These are phyloP conservation scores for Polylopha cassiicola DNA, from an alignment of 2,888 invertebrate genomes.

Conservation along the genomic window DNA sequence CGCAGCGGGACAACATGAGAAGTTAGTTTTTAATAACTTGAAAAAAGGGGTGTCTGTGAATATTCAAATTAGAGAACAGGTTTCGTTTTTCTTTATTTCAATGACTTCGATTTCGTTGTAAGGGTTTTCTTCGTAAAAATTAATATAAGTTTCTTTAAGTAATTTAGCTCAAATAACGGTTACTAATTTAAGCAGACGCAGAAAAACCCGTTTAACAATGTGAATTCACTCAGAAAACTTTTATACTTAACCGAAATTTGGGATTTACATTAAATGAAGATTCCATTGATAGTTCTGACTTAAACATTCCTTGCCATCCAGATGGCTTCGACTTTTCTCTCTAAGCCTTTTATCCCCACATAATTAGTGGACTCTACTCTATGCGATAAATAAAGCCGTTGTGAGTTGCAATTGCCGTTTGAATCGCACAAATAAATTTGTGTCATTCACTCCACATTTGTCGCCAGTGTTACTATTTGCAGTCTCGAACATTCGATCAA, in stretches of 20 bases:
- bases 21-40: conserved; percentile 35
- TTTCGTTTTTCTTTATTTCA: too few species aligned
- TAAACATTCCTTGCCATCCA: conserved; percentile 32
- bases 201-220: conserved; percentile 26
- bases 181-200: conserved; percentile 10
- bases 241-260: conserved; percentile 25
- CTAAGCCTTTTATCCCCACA: conserved; percentile 55
- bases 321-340: conserved; percentile 48
- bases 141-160: conserved; percentile 7
- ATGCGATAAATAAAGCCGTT: conserved; percentile 59
- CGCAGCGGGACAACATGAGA: conserved; percentile 43
- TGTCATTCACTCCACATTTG: conserved; percentile 62
- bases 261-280: conserved; percentile 30
- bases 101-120: too few species aligned
- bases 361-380: conserved; percentile 56
- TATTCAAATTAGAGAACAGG: conserved; percentile 10
- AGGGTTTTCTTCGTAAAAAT: conserved; percentile 4
- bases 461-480: conserved; percentile 46
- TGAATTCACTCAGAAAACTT: conserved; percentile 32
- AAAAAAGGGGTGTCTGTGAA: conserved; percentile 15
- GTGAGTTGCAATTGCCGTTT: conserved; percentile 59
- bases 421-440: conserved; percentile 72
- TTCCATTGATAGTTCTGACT: conserved; percentile 24
- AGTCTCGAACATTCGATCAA: conserved; percentile 27
- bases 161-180: conserved; percentile 13